These are phyloP conservation scores for Gadus macrocephalus DNA, from an alignment of 2,113 vertebrate genomes.

Conservation along the genomic window DNA sequence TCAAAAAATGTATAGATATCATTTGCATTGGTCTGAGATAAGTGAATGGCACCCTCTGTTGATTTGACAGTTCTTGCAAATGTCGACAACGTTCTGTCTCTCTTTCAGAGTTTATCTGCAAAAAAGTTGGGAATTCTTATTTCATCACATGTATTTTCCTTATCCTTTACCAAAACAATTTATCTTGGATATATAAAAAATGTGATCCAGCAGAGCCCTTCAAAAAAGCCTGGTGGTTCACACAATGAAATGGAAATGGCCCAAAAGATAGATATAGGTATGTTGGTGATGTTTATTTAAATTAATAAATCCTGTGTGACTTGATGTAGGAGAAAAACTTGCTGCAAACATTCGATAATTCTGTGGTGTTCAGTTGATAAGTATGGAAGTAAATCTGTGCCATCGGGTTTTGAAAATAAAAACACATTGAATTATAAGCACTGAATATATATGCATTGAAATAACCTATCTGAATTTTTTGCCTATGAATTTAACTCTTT, in stretches of 20 bases:
- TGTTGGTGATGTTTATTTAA: background rate
- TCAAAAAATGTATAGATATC: background rate
- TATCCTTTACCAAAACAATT: background rate
- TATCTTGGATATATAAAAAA: background rate
- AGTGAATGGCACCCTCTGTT: background rate
- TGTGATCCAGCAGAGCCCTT: background rate
- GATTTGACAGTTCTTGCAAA: slow-evolving; percentile 53
- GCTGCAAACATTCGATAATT: too few species aligned
- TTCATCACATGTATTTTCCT: background rate
- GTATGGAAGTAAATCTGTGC: too few species aligned
- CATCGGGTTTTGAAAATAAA: too few species aligned
- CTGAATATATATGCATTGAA: too few species aligned
- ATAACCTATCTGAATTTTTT: too few species aligned
- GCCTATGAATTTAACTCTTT: too few species aligned
- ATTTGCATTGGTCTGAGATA: background rate
- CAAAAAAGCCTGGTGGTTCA: background rate
- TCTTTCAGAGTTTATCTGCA: slow-evolving; percentile 61
- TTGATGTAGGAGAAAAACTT: too few species aligned
- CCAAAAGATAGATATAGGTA: too few species aligned
- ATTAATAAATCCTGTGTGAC: background rate
- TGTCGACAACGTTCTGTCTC: slow-evolving; percentile 38
- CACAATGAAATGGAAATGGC: background rate
- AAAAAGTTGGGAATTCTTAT: slow-evolving; percentile 51
- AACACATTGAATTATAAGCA: too few species aligned
- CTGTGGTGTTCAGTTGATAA: background rate